phyloP scores from a whole-genome alignment of 1,140 invertebrate species.

The Drosophila sproati region DNA sequence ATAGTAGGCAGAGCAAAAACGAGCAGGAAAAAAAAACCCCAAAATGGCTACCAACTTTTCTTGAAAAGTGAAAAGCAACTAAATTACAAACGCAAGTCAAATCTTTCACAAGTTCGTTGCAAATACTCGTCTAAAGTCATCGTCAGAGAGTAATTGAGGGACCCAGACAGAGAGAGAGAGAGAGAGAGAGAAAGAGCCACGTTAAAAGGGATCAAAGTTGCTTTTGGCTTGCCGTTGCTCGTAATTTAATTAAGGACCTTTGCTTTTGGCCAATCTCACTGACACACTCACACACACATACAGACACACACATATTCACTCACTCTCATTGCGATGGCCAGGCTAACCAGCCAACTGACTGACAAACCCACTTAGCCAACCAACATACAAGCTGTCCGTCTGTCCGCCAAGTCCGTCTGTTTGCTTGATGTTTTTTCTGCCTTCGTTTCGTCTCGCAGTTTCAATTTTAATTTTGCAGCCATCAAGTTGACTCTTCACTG shows the following conservation, averaged over 20 bases:
- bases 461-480: slow-evolving; percentile 76
- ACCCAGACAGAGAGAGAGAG: neutral
- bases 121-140: slow-evolving; percentile 16
- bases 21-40: slow-evolving; percentile 20
- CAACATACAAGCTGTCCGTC: neutral
- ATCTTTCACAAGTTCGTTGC: slow-evolving; percentile 51
- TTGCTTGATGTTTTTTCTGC: slow-evolving; percentile 44
- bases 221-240: slow-evolving; percentile 58
- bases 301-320: neutral
- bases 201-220: slow-evolving; percentile 78
- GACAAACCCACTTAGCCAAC: slow-evolving; percentile 34
- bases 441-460: slow-evolving; percentile 41
- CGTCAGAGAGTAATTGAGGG: slow-evolving; percentile 16
- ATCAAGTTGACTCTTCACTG: slow-evolving; percentile 69
- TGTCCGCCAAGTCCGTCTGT: slow-evolving; percentile 7
- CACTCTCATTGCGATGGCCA: slow-evolving; percentile 19
- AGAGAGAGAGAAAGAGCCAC: slow-evolving; percentile 21
- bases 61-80: slow-evolving; percentile 63
- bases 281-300: neutral
- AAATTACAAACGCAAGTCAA: slow-evolving; percentile 77
- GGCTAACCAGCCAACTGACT: slow-evolving; percentile 38
- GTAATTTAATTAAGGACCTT: slow-evolving; percentile 82
- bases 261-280: slow-evolving; percentile 50
- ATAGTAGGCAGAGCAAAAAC: slow-evolving; percentile 39
- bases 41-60: slow-evolving; percentile 45